Base-by-base conservation (phyloP, 2,888 invertebrate genomes). In the Caenorhabditis sp. region DNA sequence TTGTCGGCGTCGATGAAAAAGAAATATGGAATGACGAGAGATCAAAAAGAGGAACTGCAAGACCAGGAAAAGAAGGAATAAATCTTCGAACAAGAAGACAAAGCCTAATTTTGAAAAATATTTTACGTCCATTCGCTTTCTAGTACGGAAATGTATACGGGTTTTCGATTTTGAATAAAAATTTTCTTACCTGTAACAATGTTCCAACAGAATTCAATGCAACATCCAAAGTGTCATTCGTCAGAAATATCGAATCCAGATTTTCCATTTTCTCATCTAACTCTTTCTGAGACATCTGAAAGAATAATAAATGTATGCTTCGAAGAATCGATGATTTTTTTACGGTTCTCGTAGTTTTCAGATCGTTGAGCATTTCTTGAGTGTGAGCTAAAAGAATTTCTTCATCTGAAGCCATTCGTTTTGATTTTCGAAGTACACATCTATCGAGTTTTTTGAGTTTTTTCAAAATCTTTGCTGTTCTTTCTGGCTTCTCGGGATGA, bases 231-330 rank as follows among this genome's bases (percentile, higher is more conserved):
- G 79, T 69, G 38, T 63, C 38, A 10, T 50, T 50, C 20, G 71
- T 74, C 23, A 76, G 49, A 61, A 63, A 81, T 49, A 81, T 74
- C n/a, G 76, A 74, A 49, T 78, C 60, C 23, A 68, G 53, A 14
- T 67, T 36, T 12, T 62, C 62, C 27, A 57, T 63, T 0, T 54
- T 60, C 8, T 60, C 50, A 14, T 60, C 59, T 38, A 78, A 60
- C 26, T 76, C 69, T 25, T 67, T 70, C 3, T 67, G 43, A 2
- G 26, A 56, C 75, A 72, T 66, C 69, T 75, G 57, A 62, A 63
- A 58, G 17, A 17, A 12, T 27, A 17, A 8, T 58, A 20, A 17
- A 21, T 58, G 1, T 38, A 10, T 23, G 10, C 5, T 25, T 14
- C 17, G 5, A 26, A 31, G 17, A 52, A 20, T 27, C 10, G 25